These are phyloP conservation scores for Ochotona curzoniae DNA, from an alignment of 2,113 vertebrate species.

Conservation along the genomic window DNA sequence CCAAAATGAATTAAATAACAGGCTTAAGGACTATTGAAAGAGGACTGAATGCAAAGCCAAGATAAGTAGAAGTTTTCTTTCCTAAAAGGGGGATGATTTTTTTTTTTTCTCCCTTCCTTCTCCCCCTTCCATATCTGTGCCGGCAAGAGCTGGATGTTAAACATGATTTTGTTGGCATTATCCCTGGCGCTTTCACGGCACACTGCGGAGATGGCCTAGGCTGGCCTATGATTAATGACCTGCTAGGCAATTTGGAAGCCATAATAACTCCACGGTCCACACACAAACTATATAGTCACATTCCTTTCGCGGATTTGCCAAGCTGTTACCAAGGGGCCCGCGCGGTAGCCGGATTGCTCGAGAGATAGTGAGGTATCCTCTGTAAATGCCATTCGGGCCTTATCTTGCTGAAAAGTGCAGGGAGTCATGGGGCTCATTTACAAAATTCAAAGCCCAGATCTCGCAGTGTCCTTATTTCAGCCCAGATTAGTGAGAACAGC, in stretches of 20 bases:
- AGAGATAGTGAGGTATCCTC: constrained; percentile 90
- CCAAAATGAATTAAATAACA: constrained; percentile 94
- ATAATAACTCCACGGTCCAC: constrained; percentile 90
- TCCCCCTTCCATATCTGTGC: constrained; percentile 90
- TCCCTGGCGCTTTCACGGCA: constrained; percentile 88
- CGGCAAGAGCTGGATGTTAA: constrained; percentile 91
- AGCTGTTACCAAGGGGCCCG: constrained; percentile 91
- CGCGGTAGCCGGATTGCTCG: constrained; percentile 87
- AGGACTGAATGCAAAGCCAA: constrained; percentile 93
- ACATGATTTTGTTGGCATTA: constrained; percentile 91
- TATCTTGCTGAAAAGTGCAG: constrained; percentile 87
- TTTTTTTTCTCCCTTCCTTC: constrained; percentile 79
- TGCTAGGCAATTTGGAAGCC: constrained; percentile 91
- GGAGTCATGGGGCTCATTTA: constrained; percentile 85
- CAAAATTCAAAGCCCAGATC: constrained; percentile 87
- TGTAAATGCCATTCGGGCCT: constrained; percentile 88
- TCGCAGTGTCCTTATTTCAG: constrained; percentile 72
- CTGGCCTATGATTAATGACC: constrained; percentile 94
- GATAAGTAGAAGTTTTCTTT: constrained; percentile 95
- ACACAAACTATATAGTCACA: constrained; percentile 90
- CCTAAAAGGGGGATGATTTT: constrained; percentile 89
- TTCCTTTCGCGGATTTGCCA: constrained; percentile 92
- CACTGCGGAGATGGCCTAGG: constrained; percentile 89
- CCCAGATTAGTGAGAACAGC: constrained; percentile 75
- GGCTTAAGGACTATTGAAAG: constrained; percentile 92